A percentile compares a stretch with the other conserved stretches of the same genome.
Evolutionary conservation across 2,797 vertebrate species (phyloP).

Genomic region (Fringilla coelebs): DNA sequence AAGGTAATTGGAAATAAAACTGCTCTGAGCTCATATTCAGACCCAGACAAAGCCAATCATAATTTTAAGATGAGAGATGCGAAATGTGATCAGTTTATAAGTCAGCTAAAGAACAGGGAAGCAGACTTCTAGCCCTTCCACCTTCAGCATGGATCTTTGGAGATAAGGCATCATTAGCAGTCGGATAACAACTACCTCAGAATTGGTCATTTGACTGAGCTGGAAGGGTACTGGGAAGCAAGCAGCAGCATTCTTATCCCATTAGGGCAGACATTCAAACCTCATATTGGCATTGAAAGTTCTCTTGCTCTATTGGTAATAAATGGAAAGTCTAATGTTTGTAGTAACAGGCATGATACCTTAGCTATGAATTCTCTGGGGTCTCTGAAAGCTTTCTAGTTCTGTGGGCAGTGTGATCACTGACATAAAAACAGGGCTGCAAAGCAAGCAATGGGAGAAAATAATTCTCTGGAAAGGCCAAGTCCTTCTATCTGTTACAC

Average conservation of each 20-base stretch:
- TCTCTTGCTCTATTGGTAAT: neutral
- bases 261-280: neutral
- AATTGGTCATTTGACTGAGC: neutral
- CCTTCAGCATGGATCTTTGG: neutral
- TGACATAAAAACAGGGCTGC: neutral
- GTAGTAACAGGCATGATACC: neutral
- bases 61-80: neutral
- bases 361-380: neutral
- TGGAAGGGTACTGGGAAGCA: neutral
- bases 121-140: neutral
- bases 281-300: neutral
- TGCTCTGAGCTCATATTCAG: neutral
- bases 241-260: neutral
- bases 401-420: neutral
- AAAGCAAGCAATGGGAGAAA: neutral
- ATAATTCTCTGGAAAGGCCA: neutral
- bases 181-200: neutral
- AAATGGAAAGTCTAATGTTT: neutral
- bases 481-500: neutral
- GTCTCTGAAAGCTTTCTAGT: neutral
- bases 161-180: neutral
- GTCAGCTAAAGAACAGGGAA: neutral
- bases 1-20: neutral
- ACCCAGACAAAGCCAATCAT: neutral
- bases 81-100: neutral